These are phyloP conservation scores for Polypedilum vanderplanki DNA, from an alignment of 1,140 invertebrate species.

Conservation along the genomic window DNA sequence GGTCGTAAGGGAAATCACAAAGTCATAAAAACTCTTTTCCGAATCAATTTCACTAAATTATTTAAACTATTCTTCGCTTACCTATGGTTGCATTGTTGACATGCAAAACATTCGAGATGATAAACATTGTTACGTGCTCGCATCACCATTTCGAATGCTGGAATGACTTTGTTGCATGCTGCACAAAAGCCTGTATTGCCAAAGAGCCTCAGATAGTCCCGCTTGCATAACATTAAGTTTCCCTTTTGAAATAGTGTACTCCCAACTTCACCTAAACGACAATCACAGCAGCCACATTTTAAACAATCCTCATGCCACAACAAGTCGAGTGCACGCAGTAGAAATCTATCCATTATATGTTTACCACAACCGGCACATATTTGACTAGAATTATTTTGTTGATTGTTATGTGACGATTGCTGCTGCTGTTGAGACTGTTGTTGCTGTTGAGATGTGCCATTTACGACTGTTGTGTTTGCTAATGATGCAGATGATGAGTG, in stretches of 20 bases:
- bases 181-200: conserved; percentile 88
- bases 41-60: neutral
- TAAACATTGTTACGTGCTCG: conserved; percentile 92
- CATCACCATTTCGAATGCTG: conserved; percentile 99
- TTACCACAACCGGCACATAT: conserved; percentile 81
- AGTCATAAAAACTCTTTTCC: neutral
- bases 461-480: neutral
- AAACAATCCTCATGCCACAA: conserved; percentile 98
- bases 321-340: conserved; percentile 81
- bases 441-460: neutral
- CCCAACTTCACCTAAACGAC: conserved; percentile 93
- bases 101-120: conserved; percentile 96
- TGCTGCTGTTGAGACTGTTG: neutral
- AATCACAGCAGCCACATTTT: conserved; percentile 96
- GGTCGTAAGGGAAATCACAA: conserved; percentile 21
- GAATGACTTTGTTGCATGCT: conserved; percentile 92
- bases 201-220: conserved; percentile 91
- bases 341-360: conserved; percentile 75
- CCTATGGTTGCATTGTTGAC: conserved; percentile 97
- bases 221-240: conserved; percentile 93
- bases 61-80: conserved; percentile 46
- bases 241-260: conserved; percentile 94
- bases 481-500: conserved; percentile 35
- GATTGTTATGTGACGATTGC: conserved; percentile 35
- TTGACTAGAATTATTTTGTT: conserved; percentile 54